Conservation (phyloP, 2,113 vertebrate species). For the Oreotrochilus melanogaster region DNA sequence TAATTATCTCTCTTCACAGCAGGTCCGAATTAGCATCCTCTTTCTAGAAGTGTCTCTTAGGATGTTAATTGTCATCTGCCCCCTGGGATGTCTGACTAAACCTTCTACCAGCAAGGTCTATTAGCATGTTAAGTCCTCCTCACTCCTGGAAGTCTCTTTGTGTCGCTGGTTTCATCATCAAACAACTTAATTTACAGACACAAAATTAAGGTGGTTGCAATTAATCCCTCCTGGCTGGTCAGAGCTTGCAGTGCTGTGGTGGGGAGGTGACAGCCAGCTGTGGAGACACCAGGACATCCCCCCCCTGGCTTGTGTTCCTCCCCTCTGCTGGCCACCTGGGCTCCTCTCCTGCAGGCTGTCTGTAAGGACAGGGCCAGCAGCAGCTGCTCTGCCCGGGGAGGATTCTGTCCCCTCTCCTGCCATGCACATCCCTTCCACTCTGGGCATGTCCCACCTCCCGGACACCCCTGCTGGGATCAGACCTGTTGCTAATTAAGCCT, state of each 20-base stretch:
- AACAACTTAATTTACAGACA: slow-evolving; percentile 5
- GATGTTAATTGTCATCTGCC: slow-evolving; percentile 39
- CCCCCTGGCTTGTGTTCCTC: fast-evolving
- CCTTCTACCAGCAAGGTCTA: slow-evolving; percentile 8
- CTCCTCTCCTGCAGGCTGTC: not conserved
- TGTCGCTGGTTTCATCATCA: not conserved
- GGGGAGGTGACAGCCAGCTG: not conserved
- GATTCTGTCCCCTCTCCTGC: not conserved
- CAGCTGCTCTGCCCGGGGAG: not conserved
- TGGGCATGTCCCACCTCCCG: not conserved
- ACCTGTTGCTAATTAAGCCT: not conserved
- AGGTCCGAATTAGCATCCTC: slow-evolving; percentile 28
- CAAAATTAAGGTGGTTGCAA: not conserved
- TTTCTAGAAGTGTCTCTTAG: slow-evolving; percentile 52
- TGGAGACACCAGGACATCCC: not conserved
- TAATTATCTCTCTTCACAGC: not conserved
- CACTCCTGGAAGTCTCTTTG: not conserved
- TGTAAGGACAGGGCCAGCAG: not conserved
- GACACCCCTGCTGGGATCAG: not conserved
- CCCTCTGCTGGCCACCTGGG: fast-evolving
- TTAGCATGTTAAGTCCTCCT: slow-evolving; percentile 6
- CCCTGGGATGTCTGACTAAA: slow-evolving; percentile 23
- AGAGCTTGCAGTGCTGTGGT: not conserved
- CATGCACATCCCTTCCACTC: not conserved
- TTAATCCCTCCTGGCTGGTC: not conserved